Percentiles rank a stretch among this genome's conserved stretches.
phyloP scores from a whole-genome alignment of 2,888 invertebrate genomes.

The Yponomeuta sedellus region DNA sequence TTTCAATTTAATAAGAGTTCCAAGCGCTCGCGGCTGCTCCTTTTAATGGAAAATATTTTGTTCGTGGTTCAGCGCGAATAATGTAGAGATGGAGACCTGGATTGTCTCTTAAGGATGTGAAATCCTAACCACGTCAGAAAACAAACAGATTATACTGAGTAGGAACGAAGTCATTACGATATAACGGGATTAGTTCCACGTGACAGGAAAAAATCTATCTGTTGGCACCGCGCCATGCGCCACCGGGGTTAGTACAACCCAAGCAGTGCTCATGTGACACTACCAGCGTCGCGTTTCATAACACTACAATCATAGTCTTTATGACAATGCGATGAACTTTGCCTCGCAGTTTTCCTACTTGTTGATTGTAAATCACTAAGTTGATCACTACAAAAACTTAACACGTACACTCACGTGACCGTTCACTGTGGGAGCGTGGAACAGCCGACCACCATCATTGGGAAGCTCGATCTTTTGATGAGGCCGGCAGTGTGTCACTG shows the following conservation, averaged over 20 bases:
- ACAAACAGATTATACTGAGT: neutral
- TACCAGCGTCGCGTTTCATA: neutral
- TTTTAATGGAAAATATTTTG: neutral
- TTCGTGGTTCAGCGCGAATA: neutral
- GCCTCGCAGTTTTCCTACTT: too few relatives aligned
- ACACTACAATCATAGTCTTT: too few relatives aligned
- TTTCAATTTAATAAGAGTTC: constrained; percentile 8
- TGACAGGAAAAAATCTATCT: constrained; percentile 47
- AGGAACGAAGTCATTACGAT: constrained; percentile 29
- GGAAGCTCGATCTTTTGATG: too few relatives aligned
- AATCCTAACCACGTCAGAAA: neutral
- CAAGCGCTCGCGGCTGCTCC: neutral
- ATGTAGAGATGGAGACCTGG: neutral
- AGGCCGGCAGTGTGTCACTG: too few relatives aligned
- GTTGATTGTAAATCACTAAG: too few relatives aligned
- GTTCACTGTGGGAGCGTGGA: too few relatives aligned
- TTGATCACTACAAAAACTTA: too few relatives aligned
- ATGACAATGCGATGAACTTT: too few relatives aligned
- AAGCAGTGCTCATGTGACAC: neutral
- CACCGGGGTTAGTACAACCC: neutral
- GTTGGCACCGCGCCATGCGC: constrained; percentile 41
- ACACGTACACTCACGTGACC: too few relatives aligned
- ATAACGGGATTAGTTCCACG: constrained; percentile 33
- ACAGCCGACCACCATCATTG: too few relatives aligned
- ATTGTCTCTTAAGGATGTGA: too few relatives aligned